Evolutionary conservation across 2,797 vertebrate genomes (phyloP).

Genomic region (Halcyon smyrnensis): DNA sequence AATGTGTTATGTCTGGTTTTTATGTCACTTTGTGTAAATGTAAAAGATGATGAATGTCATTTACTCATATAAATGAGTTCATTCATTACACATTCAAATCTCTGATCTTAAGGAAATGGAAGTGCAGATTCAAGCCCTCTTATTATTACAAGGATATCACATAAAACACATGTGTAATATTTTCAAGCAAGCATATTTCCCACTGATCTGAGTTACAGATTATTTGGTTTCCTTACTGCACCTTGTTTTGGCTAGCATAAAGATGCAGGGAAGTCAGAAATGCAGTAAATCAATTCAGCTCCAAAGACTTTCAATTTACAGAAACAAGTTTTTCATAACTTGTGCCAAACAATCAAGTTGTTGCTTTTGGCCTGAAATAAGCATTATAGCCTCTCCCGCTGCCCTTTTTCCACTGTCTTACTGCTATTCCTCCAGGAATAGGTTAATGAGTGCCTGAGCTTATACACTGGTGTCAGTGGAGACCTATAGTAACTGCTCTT

Average conservation of each 20-base stretch:
- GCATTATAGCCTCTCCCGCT: neutral
- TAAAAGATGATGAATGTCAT: neutral
- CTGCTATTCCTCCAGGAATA: neutral
- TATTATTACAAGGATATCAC: neutral
- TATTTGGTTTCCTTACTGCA: neutral
- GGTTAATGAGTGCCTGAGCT: neutral
- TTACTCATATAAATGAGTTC: neutral
- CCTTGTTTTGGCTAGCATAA: neutral
- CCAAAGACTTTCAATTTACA: neutral
- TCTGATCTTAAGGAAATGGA: neutral
- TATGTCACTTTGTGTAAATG: neutral
- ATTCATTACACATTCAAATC: neutral
- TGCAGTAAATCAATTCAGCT: neutral
- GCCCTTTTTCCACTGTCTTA: neutral
- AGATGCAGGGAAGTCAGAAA: neutral
- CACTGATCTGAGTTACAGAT: neutral
- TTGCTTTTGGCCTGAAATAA: neutral
- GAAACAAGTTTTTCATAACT: slow-evolving; percentile 18
- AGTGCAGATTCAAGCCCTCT: neutral
- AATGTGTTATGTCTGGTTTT: neutral
- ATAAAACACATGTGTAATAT: neutral
- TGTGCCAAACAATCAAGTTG: slow-evolving; percentile 2
- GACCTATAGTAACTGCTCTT: neutral
- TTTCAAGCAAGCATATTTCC: neutral
- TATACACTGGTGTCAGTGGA: neutral